Evolutionary conservation across 2,888 invertebrate species (phyloP), one percentile per base, ranked within the genome.

Genomic region (Protodeltote pygarga): DNA sequence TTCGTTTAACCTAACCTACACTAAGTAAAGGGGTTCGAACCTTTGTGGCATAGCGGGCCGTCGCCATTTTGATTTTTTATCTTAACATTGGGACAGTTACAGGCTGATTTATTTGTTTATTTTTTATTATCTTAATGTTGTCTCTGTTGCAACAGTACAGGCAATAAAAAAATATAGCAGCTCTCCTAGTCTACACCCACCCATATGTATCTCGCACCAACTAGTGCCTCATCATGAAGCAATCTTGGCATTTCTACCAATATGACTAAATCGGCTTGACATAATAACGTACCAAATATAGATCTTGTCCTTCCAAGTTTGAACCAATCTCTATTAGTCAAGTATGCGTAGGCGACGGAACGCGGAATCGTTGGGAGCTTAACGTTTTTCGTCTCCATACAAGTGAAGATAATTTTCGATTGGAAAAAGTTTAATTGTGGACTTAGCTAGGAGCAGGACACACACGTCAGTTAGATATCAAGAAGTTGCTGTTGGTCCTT

Each of bases 281-380:
- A 21, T 51, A 60, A 66, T 58, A 51, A 46, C 37, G 24, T 41
- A 20, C 66, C 68, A 31, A 33, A 52, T 54, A 51, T 3, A 32
- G 51, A 3, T 49, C 47, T 40, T 45, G 66, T 68, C 68, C 61
- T 68, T 61, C 66, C 68, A 68, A 54, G 19, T 65, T 46, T n/a
- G 45, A 42, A 21, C 21, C 31, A 55, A 55, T 44, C 55, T 29
- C 35, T 51, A 46, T 66, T 68, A 65, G 65, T 68, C 65, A 59
- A 42, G 14, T 25, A 42, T 41, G 66, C 25, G 65, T 66, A 46
- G 66, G 66, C 41, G 25, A 35, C 33, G 34, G 65, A 61, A 68
- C 53, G 47, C 61, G 65, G 65, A 65, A 66, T 68, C 10, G 33
- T 25, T 11, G 24, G 16, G 8, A 14, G 27, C 20, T 33, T 10